Evolutionary conservation across 2,797 vertebrate genomes (phyloP), one percentile per base, ranked within the genome.

Genomic region (Margarornis squamiger): DNA sequence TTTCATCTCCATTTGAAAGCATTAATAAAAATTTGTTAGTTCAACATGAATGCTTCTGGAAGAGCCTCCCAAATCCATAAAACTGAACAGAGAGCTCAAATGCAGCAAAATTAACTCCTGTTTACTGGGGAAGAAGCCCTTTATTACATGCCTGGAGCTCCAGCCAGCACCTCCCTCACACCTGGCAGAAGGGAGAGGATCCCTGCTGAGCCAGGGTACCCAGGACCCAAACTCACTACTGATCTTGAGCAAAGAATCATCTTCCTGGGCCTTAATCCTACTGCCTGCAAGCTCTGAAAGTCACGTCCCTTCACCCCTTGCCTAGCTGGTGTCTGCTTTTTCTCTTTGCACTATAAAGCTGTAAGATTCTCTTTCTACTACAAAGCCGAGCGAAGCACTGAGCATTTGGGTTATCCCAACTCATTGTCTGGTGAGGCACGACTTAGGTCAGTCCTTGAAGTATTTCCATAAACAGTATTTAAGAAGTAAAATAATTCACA

Each of bases 1-100:
- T 89, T 95, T 82, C 78, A 83, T 91, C 63, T 89, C 81, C 52
- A 32, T 93, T 68, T 85, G 78, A 91, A 93, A 91, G 57, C 52
- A 55, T 71, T 85, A 87, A 85, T 71, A 77, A 80, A 82, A 93
- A 55, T 39, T 23, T 51, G 75, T 94, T 78, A 89, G 86, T 85
- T 96, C 91, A 68, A 72, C 51, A 32, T 63, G 72, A 95, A 55
- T 1, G 78, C 68, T 61, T 58, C 19, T 20, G 77, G 83, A 92
- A 92, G 67, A n/a, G 58, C 51, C 75, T 95, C 86, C 81, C 54
- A 73, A 67, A 86, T n/a, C 14, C 14, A 34, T 62, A 80, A 46
- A 72, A 49, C 51, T 46, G 62, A 83, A 54, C 5, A 4, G 26
- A 29, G 46, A 68, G 55, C 51, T 49, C 2, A 6, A 67, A 70